Percentiles rank a stretch among this genome's conserved stretches.
Evolutionary conservation across 2,888 invertebrate genomes (phyloP).

Genomic region (Alentia gelatinosa): DNA sequence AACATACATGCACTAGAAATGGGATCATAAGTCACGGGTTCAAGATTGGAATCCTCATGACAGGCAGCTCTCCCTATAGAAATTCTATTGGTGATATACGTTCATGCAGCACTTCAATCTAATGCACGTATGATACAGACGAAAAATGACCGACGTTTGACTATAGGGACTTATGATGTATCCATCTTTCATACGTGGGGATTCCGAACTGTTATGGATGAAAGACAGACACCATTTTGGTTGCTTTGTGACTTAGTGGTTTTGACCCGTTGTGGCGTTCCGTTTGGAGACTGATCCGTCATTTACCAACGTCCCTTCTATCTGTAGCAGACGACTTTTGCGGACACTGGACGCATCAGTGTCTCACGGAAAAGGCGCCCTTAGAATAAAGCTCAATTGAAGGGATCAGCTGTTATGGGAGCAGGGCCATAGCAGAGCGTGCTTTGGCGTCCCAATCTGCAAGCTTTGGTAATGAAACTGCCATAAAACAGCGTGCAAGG

Average conservation of each 20-base stretch:
- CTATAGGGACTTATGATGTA: background rate
- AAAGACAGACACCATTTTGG: background rate
- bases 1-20: too few species aligned
- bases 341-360: background rate
- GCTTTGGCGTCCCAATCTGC: constrained; percentile 45
- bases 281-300: constrained; percentile 25
- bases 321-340: constrained; percentile 12
- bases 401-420: constrained; percentile 52
- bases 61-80: too few species aligned
- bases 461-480: constrained; percentile 50
- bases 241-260: constrained; percentile 35
- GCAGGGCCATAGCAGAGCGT: background rate
- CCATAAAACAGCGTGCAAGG: constrained; percentile 42
- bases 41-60: too few species aligned
- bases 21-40: too few species aligned
- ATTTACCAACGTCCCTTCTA: constrained; percentile 15
- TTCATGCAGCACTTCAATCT: too few species aligned
- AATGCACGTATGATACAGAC: background rate
- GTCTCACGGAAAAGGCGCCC: constrained; percentile 34
- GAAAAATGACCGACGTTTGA: background rate
- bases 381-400: constrained; percentile 47
- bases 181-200: constrained; percentile 5
- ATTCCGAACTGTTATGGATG: constrained; percentile 1
- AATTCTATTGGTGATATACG: too few species aligned
- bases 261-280: constrained; percentile 5